Conservation (phyloP, 2,113 vertebrate genomes). For the Apus apus region DNA sequence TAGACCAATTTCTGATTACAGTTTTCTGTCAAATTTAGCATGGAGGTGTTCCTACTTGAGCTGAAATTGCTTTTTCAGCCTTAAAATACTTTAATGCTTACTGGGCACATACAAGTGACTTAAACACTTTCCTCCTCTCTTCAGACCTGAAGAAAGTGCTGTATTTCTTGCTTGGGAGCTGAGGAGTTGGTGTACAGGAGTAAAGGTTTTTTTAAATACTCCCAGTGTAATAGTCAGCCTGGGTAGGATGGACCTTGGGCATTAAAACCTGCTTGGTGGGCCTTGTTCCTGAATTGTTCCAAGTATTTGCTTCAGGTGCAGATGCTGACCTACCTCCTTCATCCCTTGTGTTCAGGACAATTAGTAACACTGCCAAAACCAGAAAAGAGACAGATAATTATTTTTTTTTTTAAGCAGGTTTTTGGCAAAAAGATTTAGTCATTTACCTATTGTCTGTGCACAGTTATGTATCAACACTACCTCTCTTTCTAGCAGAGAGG, state of each 20-base stretch:
- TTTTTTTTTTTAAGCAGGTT: neutral
- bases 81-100: neutral
- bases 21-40: slow-evolving; percentile 11
- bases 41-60: neutral
- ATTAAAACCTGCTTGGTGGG: slow-evolving; percentile 5
- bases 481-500: neutral
- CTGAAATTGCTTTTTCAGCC: slow-evolving; percentile 2
- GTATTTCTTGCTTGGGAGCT: neutral
- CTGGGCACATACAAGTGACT: neutral
- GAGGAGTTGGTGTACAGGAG: neutral
- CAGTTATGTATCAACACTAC: neutral
- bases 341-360: neutral
- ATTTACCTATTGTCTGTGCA: neutral
- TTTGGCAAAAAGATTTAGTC: neutral
- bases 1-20: neutral
- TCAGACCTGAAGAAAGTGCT: neutral
- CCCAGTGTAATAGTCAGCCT: neutral
- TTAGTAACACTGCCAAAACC: neutral
- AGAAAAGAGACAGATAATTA: neutral
- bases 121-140: neutral
- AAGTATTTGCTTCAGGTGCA: neutral
- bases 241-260: neutral
- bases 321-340: neutral
- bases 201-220: neutral
- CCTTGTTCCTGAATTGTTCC: neutral